Conservation (phyloP, 2,113 vertebrate species). For the Seriola quinqueradiata region DNA sequence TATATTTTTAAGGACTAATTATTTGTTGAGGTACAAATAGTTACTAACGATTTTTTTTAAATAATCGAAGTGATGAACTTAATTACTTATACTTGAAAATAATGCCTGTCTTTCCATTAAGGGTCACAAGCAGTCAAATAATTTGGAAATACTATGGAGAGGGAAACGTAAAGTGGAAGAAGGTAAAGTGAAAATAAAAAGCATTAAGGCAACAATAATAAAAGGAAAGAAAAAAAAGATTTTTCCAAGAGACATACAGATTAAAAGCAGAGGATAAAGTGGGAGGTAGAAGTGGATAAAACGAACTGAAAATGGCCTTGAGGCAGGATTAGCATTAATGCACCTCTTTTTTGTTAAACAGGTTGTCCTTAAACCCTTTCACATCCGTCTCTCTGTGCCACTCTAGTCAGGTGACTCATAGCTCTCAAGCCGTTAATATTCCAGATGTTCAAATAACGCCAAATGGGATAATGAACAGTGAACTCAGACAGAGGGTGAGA, state of each 20-base stretch:
- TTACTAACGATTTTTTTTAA: background rate
- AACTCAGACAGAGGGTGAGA: constrained; percentile 1
- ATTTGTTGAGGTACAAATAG: background rate
- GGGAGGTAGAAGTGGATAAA: constrained; percentile 30
- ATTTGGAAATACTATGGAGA: background rate
- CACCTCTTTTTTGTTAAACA: constrained; percentile 37
- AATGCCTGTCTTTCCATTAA: background rate
- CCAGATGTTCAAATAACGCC: constrained; percentile 40
- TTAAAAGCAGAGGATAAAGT: constrained; percentile 31
- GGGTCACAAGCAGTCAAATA: background rate
- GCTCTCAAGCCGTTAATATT: constrained; percentile 26
- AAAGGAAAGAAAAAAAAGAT: background rate
- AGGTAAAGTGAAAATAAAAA: background rate
- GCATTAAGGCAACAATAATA: constrained; percentile 24
- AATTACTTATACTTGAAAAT: background rate
- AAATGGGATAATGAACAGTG: constrained; percentile 26
- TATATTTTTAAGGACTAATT: background rate
- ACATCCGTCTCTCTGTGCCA: constrained; percentile 24
- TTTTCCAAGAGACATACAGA: background rate
- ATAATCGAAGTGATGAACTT: background rate
- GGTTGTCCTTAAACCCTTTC: constrained; percentile 33
- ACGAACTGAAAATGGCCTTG: constrained; percentile 43
- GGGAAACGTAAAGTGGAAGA: background rate
- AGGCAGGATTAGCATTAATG: constrained; percentile 48
- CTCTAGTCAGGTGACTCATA: constrained; percentile 28